Base-by-base conservation (phyloP, 1,140 invertebrate genomes). In the Drosophila baimaii region DNA sequence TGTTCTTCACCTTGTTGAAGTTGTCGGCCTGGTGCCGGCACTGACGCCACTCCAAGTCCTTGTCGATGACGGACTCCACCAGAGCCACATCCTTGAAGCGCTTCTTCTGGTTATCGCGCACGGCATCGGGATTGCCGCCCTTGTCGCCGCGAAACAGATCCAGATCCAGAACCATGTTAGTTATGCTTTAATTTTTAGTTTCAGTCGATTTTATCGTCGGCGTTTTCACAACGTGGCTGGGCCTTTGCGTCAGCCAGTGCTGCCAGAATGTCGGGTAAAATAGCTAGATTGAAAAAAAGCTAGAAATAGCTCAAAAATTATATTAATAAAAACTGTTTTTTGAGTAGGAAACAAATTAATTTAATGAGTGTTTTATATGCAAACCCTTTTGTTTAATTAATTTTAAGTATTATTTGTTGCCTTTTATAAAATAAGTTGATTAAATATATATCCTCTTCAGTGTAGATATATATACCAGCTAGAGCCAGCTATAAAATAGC, bases 131-230 rank as follows among this genome's bases (percentile, higher is more conserved):
- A 93, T 98, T 95, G 19, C 97, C 97, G 23, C 99, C 98, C 93
- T 99, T 99, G 79, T 99, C 98, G 3, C 95, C 94, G 43, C 99
- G 96, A 92, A 99, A 99, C 49, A 98, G 93, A 93, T 99, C 98
- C 81, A 99, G 94, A 93, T 99, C 98, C n/a, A 99, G 93, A 49
- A 99, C 98, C 99, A 99, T 99, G 46, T 69, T 82, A 44, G 57
- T 25, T 39, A 46, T 6, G 21, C 39, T 65, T 47, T 65, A 51
- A 46, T 46, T 33, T 46, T 33, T 25, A 72, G 35, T 55, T 39
- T 37, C 23, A 74, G 62, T 49, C 15, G 51, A 62, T 44, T 69
- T 51, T 59, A 27, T 61, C 15, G 70, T 72, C 76, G 68, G 72
- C 61, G 56, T 77, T 86, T 76, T 49, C 83, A 88, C 79, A 88